These are phyloP conservation scores for Parnassius glacialis DNA, from an alignment of 2,888 invertebrate genomes.

Conservation along the genomic window DNA sequence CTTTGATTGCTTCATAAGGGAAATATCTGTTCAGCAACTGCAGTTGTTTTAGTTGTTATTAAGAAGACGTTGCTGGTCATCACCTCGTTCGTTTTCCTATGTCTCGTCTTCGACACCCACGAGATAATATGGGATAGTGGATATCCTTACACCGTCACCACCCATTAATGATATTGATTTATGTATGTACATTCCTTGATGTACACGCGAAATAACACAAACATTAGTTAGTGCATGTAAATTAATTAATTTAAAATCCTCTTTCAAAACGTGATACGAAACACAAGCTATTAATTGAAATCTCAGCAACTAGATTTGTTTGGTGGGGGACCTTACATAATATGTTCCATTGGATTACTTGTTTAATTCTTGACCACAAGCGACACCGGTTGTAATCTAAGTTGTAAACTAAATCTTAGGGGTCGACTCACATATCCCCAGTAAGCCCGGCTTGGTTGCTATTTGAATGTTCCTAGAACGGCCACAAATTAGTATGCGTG, in stretches of 20 bases:
- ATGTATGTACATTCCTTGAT: too few relatives aligned
- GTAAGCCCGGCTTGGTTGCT: slow-evolving; percentile 70
- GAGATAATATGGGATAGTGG: too few relatives aligned
- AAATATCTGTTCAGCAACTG: too few relatives aligned
- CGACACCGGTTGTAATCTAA: slow-evolving; percentile 65
- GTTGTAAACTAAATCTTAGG: slow-evolving; percentile 79
- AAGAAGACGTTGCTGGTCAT: too few relatives aligned
- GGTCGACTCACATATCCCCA: slow-evolving; percentile 73
- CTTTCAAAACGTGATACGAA: background rate
- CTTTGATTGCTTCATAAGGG: too few relatives aligned
- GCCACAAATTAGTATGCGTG: slow-evolving; percentile 78
- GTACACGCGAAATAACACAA: background rate
- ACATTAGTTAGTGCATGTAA: slow-evolving; percentile 15
- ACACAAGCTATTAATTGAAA: slow-evolving; percentile 33
- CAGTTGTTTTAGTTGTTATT: too few relatives aligned
- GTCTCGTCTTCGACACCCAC: too few relatives aligned
- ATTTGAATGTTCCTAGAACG: slow-evolving; percentile 73
- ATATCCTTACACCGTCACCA: too few relatives aligned
- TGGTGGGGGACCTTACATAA: slow-evolving; percentile 54
- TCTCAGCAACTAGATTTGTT: slow-evolving; percentile 52
- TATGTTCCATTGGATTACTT: slow-evolving; percentile 66
- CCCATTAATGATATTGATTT: too few relatives aligned
- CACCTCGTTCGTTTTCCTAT: too few relatives aligned
- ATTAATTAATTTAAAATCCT: slow-evolving; percentile 12
- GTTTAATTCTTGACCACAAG: slow-evolving; percentile 77